phyloP scores from a whole-genome alignment of 2,888 invertebrate species.

The Venustoraphidia nigricollis region DNA sequence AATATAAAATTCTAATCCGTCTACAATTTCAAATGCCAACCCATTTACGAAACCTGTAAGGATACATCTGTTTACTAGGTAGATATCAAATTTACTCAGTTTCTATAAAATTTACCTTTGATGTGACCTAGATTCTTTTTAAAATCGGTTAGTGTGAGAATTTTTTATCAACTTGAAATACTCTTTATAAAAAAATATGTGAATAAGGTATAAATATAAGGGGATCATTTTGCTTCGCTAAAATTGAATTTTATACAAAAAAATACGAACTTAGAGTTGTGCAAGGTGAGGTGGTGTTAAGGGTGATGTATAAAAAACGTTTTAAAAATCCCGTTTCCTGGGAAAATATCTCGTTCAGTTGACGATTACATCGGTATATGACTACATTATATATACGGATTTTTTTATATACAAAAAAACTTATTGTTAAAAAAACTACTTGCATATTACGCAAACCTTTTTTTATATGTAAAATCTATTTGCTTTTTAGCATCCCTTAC shows the following conservation, averaged over 20 bases:
- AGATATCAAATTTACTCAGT: neutral
- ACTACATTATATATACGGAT: neutral
- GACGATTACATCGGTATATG: conserved; percentile 2
- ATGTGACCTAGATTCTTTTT: neutral
- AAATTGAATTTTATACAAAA: conserved; percentile 19
- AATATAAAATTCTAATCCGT: neutral
- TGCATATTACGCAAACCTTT: no score
- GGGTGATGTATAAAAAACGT: conserved; percentile 13
- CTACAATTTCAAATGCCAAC: neutral
- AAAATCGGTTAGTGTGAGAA: neutral
- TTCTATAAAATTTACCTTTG: neutral
- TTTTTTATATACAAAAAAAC: conserved; percentile 10
- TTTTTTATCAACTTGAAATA: neutral
- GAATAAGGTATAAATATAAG: conserved; percentile 8
- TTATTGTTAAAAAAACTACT: conserved; percentile 8
- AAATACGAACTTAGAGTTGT: conserved; percentile 17
- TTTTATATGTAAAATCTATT: conserved; percentile 6
- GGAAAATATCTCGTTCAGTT: conserved; percentile 14
- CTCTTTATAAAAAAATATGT: no score
- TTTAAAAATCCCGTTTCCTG: conserved; percentile 19
- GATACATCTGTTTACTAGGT: neutral
- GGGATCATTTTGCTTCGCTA: conserved; percentile 15
- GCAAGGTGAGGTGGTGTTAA: conserved; percentile 14
- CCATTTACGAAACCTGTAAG: neutral
- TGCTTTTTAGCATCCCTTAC: conserved; percentile 12